Evolutionary conservation across 1,140 invertebrate species (phyloP), one percentile per base, ranked within the genome.

Genomic region (Spodoptera frugiperda): DNA sequence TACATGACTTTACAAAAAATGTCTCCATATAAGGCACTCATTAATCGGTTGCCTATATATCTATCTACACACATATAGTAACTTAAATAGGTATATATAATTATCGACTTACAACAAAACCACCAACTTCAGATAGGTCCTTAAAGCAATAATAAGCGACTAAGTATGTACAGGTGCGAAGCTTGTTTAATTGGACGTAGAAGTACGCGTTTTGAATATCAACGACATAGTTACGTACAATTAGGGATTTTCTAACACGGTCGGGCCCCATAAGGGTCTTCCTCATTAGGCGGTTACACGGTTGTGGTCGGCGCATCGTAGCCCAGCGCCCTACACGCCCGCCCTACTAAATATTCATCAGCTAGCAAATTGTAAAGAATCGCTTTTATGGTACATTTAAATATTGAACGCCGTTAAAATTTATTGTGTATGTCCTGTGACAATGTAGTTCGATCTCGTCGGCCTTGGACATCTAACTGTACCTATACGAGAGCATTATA

Each of bases 311-410:
- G 48, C 61, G 71, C 68, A 67, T 70, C 80, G 55, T 71, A 63
- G 82, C 76, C 81, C 80, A 71, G 71, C 79, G 78, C 79, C 78
- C 80, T 75, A 57, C 77, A 84, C 81, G 78, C 72, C 71, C 77
- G 74, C 74, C 84, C 84, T 84, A 81, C 80, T 90, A 86, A 91
- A 89, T 93, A 91, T 91, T 91, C 86, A 90, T 86, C 81, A 84
- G 81, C 70, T 77, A 78, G 82, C 83, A 85, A 87, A 90, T 88
- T 86, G 82, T 86, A 89, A 87, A 85, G 81, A 83, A 83, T 81
- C 77, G 79, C 80, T 73, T 85, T 83, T 85, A 85, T 84, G 77
- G 82, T 74, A 84, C 78, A 90, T 86, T 87, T 86, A 85, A 86
- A 85, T 84, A 85, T 82, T 72, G 63, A 84, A 76, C 70, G 80